Base-by-base conservation (phyloP, 2,888 invertebrate species). In the Caenorhabditis sp. region DNA sequence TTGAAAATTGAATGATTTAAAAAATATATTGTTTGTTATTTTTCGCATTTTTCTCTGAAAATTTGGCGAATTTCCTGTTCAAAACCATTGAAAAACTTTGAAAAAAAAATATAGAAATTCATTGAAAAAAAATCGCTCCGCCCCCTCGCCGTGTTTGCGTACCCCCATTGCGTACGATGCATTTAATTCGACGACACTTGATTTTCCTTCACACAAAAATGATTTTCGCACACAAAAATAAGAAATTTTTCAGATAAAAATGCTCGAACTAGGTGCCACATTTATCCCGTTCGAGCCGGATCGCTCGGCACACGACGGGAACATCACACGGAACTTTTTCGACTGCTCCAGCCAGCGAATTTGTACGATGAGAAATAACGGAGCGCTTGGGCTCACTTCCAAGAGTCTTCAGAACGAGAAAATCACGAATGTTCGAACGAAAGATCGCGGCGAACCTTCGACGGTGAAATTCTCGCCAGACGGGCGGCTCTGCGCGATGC, bases 241-340 rank as follows among this genome's bases (percentile, higher is more conserved):
- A 2, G 4, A 24, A 41, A n/a, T n/a, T 31, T 31, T 31, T 31
- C 31, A 31, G 31, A 58, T 4, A 54, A 26, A 69, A 63, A 89
- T 89, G 89, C 75, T 89, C 19, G 80, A 85, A 72, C 69, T 89
- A 47, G 89, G 90, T 22, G 82, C 82, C 38, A 56, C 80, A 41
- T 88, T 93, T 7, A 92, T 97, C 87, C 94, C 95, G 89, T 98
- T 98, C 93, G 97, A 98, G 92, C 95, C 97, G 0, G 86, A 86
- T 47, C 74, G 82, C 22, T 81, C 77, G 31, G 44, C 80, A 4
- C 63, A 82, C 54, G 80, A 82, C 49, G 81, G 84, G 3, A 84
- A 84, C 61, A 76, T 79, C 61, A 84, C 80, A 8, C 68, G 84
- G 24, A 84, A 84, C 22, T 84, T 80, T 56, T 84, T 84, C 80